Evolutionary conservation across 2,797 vertebrate genomes (phyloP), one percentile per base, ranked within the genome.

Genomic region (Chaetodon trifasciatus): DNA sequence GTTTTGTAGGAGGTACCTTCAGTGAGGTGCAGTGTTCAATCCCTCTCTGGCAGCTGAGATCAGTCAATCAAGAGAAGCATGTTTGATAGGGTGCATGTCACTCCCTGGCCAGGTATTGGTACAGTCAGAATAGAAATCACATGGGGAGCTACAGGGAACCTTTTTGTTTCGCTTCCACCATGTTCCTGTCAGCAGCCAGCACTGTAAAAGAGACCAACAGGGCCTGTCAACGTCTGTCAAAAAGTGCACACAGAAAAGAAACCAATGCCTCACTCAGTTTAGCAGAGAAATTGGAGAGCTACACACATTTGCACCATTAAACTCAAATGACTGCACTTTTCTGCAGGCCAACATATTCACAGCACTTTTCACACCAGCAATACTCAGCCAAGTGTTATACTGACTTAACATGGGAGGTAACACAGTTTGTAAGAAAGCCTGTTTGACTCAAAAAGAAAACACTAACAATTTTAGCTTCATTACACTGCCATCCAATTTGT

Each of bases 161-260:
- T 74, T 83, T 86, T 81, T 86, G 75, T 89, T 86, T 85, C 28
- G 44, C 84, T 89, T 85, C 78, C 80, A 86, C 69, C 71, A 75
- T 90, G 87, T 89, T 89, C 72, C 87, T 90, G 85, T 91, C 88
- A 87, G 86, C 85, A 86, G 85, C 73, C 79, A 73, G 83, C 61
- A 32, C 84, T 55, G 86, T 86, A 84, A 90, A 83, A 82, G 87
- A 87, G 81, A 69, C 88, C 87, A 79, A 74, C 10, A 78, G 87
- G 90, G 85, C 79, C 81, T 76, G 86, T 88, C 91, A 90, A 42
- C 67, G 63, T 78, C 86, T 86, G 79, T 87, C 86, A 88, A 62
- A 71, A 85, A 78, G 66, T 88, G 79, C 82, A 78, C 77, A 63
- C 52, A 17, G 70, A 76, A 74, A 68, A 78, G 75, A 76, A 87